Base-by-base conservation (phyloP, 2,888 invertebrate species). In the Mesorhabditis spiculigera region DNA sequence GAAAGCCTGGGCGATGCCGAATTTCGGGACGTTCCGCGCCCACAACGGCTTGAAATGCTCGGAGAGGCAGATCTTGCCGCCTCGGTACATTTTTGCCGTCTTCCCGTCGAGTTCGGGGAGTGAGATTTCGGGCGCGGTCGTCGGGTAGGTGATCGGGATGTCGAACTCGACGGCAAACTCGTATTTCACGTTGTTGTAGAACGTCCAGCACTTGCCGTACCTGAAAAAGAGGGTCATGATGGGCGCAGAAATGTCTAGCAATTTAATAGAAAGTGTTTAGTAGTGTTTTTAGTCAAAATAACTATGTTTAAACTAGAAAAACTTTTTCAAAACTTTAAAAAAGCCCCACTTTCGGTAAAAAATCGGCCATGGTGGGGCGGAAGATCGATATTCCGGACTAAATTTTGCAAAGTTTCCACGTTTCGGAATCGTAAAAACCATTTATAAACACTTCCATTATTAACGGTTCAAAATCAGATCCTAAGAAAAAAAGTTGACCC, bases 131-230 rank as follows among this genome's bases (percentile, higher is more conserved):
- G 97, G 97, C 0, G 98, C 93, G 2, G 97, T 97, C 0, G 91
- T 91, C 0, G 98, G 98, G 88, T 97, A 98, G 0, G 95, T 95
- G 44, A 98, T 92, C 4, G 98, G 96, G 87, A 98, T 94, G 94
- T 96, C 85, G 69, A 86, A 82, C 71, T 84, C 82, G 13, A 86
- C 80, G 71, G 84, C 82, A 65, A 85, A 86, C 68, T 84, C 84
- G 69, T 84, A 82, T 62, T 84, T 84, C 71, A 84, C 74, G 82
- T 83, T 84, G 68, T 85, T 80, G 72, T 85, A 82, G 74, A 74
- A 93, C 85, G 92, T 93, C 98, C 98, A 98, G 87, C 97, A 98
- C 87, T 95, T 97, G 45, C 97, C 97, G 87, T 97, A 98, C 98
- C 98, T 28, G 28, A 28, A 28, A 28, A 28, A 28, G 28, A 28